Conservation (phyloP, 2,797 vertebrate species). For the Ceryle rudis region DNA sequence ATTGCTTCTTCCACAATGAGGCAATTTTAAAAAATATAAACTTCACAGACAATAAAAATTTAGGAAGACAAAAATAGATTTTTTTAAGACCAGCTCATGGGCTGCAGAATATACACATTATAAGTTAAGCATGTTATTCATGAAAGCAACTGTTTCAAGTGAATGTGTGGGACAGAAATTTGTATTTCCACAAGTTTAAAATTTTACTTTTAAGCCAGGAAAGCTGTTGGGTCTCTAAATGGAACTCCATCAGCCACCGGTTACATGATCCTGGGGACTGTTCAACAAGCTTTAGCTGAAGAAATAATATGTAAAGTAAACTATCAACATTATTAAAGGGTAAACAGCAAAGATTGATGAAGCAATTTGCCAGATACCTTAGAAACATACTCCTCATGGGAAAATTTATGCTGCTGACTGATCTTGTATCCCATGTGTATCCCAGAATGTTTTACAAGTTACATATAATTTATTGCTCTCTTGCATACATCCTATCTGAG, state of each 20-base stretch:
- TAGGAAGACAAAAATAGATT: background rate
- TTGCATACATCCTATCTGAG: background rate
- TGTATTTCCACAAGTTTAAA: background rate
- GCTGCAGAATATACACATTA: background rate
- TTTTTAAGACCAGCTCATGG: background rate
- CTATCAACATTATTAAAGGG: background rate
- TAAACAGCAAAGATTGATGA: constrained; percentile 48
- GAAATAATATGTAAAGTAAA: constrained; percentile 38
- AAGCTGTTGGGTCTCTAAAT: background rate
- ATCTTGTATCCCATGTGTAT: background rate
- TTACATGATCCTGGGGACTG: background rate
- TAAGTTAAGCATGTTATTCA: background rate
- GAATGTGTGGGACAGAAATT: background rate
- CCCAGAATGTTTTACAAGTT: constrained; percentile 54
- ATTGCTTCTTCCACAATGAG: background rate
- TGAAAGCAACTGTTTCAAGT: background rate
- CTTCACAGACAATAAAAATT: background rate
- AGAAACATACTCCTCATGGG: background rate
- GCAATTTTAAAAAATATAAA: background rate
- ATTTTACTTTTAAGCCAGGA: background rate
- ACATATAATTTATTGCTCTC: constrained; percentile 27
- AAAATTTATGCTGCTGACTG: constrained; percentile 20
- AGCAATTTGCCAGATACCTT: constrained; percentile 16
- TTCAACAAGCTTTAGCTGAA: background rate
- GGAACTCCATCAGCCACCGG: background rate